These are phyloP conservation scores for Sisor rabdophorus DNA, from an alignment of 2,113 vertebrate genomes.

Conservation along the genomic window DNA sequence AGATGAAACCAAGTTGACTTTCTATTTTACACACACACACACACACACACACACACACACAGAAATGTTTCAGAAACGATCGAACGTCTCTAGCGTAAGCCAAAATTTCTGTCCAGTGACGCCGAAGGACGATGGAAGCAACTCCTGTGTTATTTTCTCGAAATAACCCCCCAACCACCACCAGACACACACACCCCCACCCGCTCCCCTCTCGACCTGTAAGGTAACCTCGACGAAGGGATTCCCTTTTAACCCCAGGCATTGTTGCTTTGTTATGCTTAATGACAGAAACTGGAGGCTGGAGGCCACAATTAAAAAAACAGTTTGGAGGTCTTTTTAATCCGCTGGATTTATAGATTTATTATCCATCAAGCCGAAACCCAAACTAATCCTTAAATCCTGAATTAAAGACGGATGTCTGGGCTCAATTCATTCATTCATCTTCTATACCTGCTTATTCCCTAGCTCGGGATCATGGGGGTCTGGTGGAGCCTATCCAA, in stretches of 20 bases:
- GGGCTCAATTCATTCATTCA: too few relatives aligned
- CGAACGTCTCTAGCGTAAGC: neutral
- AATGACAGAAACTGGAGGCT: conserved; percentile 11
- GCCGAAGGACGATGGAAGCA: conserved; percentile 23
- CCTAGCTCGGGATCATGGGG: too few relatives aligned
- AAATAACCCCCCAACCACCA: conserved; percentile 13
- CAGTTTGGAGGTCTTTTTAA: neutral
- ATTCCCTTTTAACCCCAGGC: conserved; percentile 39
- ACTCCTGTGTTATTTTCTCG: conserved; percentile 7
- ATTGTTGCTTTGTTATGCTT: conserved; percentile 24
- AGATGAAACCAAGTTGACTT: conserved; percentile 35
- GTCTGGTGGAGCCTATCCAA: too few relatives aligned
- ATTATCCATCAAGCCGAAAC: neutral
- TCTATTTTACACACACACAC: neutral
- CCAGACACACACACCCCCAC: too few relatives aligned
- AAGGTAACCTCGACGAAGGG: conserved; percentile 10
- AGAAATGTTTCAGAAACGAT: neutral
- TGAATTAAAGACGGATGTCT: neutral
- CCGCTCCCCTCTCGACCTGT: neutral
- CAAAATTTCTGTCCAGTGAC: neutral
- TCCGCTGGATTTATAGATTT: neutral
- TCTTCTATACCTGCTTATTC: too few relatives aligned
- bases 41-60: neutral
- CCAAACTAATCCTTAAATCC: too few relatives aligned
- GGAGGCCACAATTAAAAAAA: neutral